Base-by-base conservation (phyloP, 2,113 vertebrate species). In the Oncorhynchus masou region DNA sequence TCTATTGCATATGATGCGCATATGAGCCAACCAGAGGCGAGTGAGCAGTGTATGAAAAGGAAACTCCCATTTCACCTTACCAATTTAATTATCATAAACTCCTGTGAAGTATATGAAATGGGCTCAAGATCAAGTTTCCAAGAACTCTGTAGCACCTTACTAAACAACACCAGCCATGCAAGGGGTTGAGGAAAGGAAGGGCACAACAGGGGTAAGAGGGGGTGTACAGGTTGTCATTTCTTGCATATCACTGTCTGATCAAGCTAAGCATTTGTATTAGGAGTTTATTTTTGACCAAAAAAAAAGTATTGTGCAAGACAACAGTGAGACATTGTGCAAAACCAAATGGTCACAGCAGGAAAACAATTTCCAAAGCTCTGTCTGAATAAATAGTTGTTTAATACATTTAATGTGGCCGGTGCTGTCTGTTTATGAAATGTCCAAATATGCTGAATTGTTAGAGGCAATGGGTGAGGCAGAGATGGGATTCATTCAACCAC, bases 381-480 rank as follows among this genome's bases (percentile, higher is more conserved):
- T 24, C 29, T 24, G 70, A 73, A 71, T 82, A 67, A 86, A 84
- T 87, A 83, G 80, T 67, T 77, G 81, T 86, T 86, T 82, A 81
- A 77, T 82, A 86, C 73, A 72, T 62, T 45, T n/a, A 15, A 3
- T 29, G 24, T 62, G 51, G 39, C 25, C 27, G 72, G 20, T 68
- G 49, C 31, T 11, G 24, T 75, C 27, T 75, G 11, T 70, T 5
- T 11, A 45, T 45, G 39, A 45, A 45, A 45, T 54, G 51, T 54
- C 51, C 15, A 54, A 11, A 16, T 16, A 19, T 54, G 15, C 51
- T 19, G 16, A 54, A 54, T 54, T 54, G 51, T 54, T 1, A 1
- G 5, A 54, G 51, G 15, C 51, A 54, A 19, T 16, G 51, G 15
- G 39, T 1, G 2, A 12, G 9, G 9, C 8, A 39, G 7, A 39